phyloP scores from a whole-genome alignment of 2,113 vertebrate species.

The Dryoscopus gambensis region DNA sequence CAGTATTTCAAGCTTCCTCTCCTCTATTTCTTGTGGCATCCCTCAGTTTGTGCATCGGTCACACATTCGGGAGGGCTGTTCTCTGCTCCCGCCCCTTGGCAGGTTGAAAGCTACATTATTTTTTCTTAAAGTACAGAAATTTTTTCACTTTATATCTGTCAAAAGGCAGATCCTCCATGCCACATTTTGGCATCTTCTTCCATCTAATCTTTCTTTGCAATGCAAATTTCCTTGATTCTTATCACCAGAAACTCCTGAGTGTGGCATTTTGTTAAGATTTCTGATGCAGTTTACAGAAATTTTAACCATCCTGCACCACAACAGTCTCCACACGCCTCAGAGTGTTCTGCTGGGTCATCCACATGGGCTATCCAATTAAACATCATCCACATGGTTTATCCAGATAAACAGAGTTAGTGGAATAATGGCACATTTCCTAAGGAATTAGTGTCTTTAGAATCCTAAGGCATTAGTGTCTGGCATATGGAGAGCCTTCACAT shows the following conservation, averaged over 20 bases:
- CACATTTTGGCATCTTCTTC: background rate
- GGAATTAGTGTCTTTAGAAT: background rate
- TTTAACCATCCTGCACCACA: background rate
- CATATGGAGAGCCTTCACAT: background rate
- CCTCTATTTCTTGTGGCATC: background rate
- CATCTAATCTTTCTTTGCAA: background rate
- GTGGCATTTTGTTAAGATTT: background rate
- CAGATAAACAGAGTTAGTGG: background rate
- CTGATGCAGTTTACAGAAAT: background rate
- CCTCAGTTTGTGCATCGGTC: background rate
- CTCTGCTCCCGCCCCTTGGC: background rate
- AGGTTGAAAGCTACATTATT: background rate
- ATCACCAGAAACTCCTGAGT: background rate
- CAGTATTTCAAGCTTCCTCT: conserved; percentile 36
- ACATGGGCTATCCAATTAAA: background rate
- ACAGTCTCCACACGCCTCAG: accelerated
- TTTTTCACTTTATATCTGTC: background rate
- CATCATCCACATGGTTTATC: background rate
- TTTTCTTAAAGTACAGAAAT: background rate
- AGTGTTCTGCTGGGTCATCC: background rate
- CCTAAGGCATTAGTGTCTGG: background rate
- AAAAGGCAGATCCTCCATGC: background rate
- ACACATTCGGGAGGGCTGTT: background rate
- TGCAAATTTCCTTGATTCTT: background rate
- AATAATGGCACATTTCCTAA: background rate